Evolutionary conservation across 1,140 invertebrate species (phyloP).

Genomic region (Cydia pomonella): DNA sequence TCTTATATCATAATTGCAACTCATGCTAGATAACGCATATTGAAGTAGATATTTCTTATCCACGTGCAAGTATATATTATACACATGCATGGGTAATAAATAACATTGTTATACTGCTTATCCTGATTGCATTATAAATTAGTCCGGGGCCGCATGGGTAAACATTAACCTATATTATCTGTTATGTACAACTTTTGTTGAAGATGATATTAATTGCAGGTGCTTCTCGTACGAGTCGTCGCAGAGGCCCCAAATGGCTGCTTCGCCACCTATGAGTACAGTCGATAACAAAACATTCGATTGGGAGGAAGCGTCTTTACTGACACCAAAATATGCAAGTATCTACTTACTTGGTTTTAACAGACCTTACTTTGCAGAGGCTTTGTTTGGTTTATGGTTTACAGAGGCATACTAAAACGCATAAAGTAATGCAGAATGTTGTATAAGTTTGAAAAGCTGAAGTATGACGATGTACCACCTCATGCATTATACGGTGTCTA

Average conservation of each 20-base stretch:
- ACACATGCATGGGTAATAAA: background rate
- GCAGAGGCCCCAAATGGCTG: constrained; percentile 81
- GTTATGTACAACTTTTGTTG: background rate
- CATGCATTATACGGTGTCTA: no score
- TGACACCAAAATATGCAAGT: constrained; percentile 73
- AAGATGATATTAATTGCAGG: constrained; percentile 74
- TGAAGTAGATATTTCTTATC: background rate
- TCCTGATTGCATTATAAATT: background rate
- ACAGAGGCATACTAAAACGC: no score
- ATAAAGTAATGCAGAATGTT: no score
- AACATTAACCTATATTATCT: background rate
- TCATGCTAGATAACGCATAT: background rate
- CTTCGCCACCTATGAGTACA: constrained; percentile 83
- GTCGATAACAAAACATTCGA: constrained; percentile 81
- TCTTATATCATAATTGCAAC: no score
- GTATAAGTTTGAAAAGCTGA: no score
- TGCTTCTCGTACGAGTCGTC: constrained; percentile 89
- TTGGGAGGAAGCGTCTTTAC: constrained; percentile 71
- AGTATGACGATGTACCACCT: no score
- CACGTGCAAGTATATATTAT: background rate
- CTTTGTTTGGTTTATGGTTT: no score
- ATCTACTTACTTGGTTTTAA: background rate
- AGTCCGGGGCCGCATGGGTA: background rate
- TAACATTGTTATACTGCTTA: background rate
- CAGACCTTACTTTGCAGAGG: no score